Evolutionary conservation across 2,888 invertebrate genomes (phyloP).

Genomic region (Adineta ricciae): DNA sequence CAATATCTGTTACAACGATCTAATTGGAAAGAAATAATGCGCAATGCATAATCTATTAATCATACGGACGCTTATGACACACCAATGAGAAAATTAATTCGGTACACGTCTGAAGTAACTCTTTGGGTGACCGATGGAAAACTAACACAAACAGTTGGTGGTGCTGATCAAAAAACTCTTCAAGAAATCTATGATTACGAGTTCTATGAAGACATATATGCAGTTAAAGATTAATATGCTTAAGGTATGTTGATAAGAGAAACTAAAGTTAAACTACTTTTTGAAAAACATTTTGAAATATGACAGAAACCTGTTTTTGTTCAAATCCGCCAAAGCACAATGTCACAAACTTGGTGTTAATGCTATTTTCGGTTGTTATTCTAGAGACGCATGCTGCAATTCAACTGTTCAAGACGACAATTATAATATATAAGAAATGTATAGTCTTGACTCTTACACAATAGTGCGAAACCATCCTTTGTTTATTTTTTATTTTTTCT

Average conservation of each 20-base stretch:
- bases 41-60: not conserved
- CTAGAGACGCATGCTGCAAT: too few species aligned
- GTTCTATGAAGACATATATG: not conserved
- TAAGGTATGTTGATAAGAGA: not conserved
- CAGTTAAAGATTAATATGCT: not conserved
- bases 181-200: not conserved
- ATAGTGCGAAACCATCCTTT: not conserved
- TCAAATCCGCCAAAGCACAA: too few species aligned
- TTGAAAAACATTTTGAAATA: too few species aligned
- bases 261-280: too few species aligned
- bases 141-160: not conserved
- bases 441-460: not conserved
- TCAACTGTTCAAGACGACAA: too few species aligned
- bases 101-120: not conserved
- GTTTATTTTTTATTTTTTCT: too few species aligned
- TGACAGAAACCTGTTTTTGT: too few species aligned
- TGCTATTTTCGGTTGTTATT: too few species aligned
- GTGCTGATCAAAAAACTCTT: not conserved
- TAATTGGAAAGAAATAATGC: not conserved
- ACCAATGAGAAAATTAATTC: not conserved
- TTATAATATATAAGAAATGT: too few species aligned
- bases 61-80: not conserved
- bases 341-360: too few species aligned
- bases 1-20: not conserved
- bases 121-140: not conserved